Evolutionary conservation across 92 coral and sea anemone genomes (phyloP), one percentile per base, ranked within the genome.

Genomic region (Pocillopora grandis): DNA sequence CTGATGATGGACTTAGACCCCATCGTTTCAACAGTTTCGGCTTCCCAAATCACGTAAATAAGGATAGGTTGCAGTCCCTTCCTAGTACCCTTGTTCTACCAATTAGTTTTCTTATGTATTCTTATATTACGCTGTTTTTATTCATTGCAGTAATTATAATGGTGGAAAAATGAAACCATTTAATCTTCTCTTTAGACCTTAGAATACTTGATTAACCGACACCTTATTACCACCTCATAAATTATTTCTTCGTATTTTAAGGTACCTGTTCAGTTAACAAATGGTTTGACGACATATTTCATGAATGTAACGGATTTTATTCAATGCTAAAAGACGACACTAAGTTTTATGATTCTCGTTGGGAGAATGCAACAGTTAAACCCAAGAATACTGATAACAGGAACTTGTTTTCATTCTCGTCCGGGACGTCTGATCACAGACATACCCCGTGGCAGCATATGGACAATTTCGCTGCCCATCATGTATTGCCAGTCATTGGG

Each of bases 401-500:
- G 57, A 83, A 83, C 49, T 42, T 83, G 58, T 52, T 83, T 18
- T 35, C 62, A 27, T 83, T 83, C 72, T 62, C 66, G 65, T 59
- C 86, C 10, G 42, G 78, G 16, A 69, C 62, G 20, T 42, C 78
- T 9, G 58, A 72, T 1, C 36, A 74, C 11, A 66, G n/a, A 1
- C 58, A 66, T 11, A 73, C 94, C 11, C 77, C 94, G 1, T 91
- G 94, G 94, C 76, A 80, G 36, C 87, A 91, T 49, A 73, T 70
- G 52, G 71, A 63, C 49, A 76, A 88, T 19, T 76, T 75, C 14
- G 72, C 85, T 35, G 89, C 91, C 17, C 87, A 84, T 62, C 94
- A 91, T 64, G 65, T 73, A 19, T 80, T 83, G 60, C 86, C 84
- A 75, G 73, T 84, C 80, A 84, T 79, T 66, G 94, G 89, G 48